These are phyloP conservation scores for Siphamia tubifer DNA, from an alignment of 2,113 vertebrate genomes.

Conservation along the genomic window DNA sequence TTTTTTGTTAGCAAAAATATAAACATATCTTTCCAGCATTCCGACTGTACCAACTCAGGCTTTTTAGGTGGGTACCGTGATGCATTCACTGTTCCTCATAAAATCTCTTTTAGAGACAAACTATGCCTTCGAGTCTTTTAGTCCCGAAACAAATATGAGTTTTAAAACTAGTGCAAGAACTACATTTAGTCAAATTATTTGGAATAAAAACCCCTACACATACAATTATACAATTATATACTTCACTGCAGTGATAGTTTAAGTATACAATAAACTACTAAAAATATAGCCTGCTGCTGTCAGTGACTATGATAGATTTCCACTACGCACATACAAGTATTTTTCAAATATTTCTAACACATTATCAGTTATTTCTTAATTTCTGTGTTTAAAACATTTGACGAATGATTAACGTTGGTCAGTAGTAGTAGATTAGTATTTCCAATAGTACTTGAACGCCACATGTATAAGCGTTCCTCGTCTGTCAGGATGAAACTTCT, in stretches of 20 bases:
- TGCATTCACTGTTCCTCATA: constrained; percentile 44
- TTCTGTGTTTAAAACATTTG: no score
- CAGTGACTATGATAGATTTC: no score
- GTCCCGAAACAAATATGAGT: constrained; percentile 29
- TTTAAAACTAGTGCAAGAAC: background rate
- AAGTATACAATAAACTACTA: no score
- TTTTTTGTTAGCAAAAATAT: background rate
- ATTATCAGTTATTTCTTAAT: no score
- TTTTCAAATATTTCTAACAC: no score
- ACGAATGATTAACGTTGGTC: no score
- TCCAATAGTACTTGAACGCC: background rate
- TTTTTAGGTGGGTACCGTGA: background rate
- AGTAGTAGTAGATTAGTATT: background rate
- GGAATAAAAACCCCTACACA: no score
- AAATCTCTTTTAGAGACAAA: background rate
- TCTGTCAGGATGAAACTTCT: background rate
- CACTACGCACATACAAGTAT: no score
- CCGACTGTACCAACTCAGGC: constrained; percentile 68
- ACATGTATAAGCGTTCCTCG: background rate
- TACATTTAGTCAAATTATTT: no score
- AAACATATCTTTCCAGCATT: constrained; percentile 5
- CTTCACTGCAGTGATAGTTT: no score
- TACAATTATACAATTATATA: no score
- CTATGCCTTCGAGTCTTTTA: constrained; percentile 26
- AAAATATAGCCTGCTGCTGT: no score